These are phyloP conservation scores for Murina feae DNA, from an alignment of 2,113 vertebrate species.

Conservation along the genomic window DNA sequence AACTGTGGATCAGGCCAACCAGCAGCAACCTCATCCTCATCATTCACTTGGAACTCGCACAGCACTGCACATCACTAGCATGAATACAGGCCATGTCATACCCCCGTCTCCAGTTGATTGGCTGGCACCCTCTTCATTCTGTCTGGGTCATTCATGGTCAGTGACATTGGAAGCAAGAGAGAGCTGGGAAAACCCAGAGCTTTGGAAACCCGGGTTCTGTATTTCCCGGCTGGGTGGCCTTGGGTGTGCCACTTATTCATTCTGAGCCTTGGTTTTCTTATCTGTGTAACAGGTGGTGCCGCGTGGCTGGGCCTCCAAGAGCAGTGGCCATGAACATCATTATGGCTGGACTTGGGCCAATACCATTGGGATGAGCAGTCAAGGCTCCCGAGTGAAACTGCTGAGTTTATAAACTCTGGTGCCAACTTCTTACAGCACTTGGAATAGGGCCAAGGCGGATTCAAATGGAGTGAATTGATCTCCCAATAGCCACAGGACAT, in stretches of 20 bases:
- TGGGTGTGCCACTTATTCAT: background rate
- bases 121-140: rapidly evolving
- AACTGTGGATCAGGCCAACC: rapidly evolving
- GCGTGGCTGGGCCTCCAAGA: background rate
- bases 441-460: background rate
- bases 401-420: background rate
- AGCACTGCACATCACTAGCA: rapidly evolving
- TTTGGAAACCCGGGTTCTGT: background rate
- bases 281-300: no score
- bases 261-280: background rate
- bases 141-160: background rate
- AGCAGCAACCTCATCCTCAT: rapidly evolving
- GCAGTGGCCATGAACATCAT: background rate
- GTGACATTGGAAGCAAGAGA: background rate
- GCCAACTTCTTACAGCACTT: background rate
- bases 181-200: no score
- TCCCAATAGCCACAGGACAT: background rate
- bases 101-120: background rate
- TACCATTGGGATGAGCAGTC: background rate
- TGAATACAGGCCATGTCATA: background rate
- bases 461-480: background rate
- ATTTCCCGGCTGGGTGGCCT: background rate
- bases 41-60: rapidly evolving
- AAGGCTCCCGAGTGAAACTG: background rate
- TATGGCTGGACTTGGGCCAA: background rate